Percentiles rank a stretch among this genome's conserved stretches.
phyloP scores from a whole-genome alignment of 2,888 invertebrate genomes.

The Copidosoma aretas region DNA sequence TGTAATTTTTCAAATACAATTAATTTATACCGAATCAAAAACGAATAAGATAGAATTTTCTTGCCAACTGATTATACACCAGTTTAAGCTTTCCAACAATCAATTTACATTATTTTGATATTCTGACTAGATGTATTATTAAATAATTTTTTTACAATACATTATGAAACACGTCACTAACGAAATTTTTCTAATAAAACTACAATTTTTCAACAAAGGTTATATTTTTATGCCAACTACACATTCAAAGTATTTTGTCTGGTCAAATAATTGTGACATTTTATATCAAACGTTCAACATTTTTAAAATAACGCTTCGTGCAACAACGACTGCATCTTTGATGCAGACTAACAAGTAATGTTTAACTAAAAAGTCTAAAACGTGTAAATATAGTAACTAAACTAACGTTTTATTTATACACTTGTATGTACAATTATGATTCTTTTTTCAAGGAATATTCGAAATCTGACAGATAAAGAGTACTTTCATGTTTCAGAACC shows the following conservation, averaged over 20 bases:
- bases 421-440: slow-evolving; percentile 33
- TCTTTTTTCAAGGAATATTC: slow-evolving; percentile 32
- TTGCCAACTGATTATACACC: slow-evolving; percentile 37
- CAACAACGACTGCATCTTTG: slow-evolving; percentile 37
- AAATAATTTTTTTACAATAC: slow-evolving; percentile 28
- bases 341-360: slow-evolving; percentile 38
- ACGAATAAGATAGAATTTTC: slow-evolving; percentile 33
- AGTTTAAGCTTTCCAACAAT: slow-evolving; percentile 31
- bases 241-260: slow-evolving; percentile 37
- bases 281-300: background rate
- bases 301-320: slow-evolving; percentile 27
- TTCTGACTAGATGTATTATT: slow-evolving; percentile 43
- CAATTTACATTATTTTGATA: slow-evolving; percentile 34
- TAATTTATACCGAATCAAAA: background rate
- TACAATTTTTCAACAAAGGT: background rate
- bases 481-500: slow-evolving; percentile 37
- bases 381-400: slow-evolving; percentile 22
- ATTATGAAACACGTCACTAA: no score
- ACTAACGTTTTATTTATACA: slow-evolving; percentile 29
- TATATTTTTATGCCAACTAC: slow-evolving; percentile 17
- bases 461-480: slow-evolving; percentile 28
- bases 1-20: background rate
- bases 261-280: slow-evolving; percentile 36
- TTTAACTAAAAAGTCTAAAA: slow-evolving; percentile 36
- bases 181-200: slow-evolving; percentile 5